phyloP scores from a whole-genome alignment of 2,113 vertebrate species.

The Xenopus borealis region DNA sequence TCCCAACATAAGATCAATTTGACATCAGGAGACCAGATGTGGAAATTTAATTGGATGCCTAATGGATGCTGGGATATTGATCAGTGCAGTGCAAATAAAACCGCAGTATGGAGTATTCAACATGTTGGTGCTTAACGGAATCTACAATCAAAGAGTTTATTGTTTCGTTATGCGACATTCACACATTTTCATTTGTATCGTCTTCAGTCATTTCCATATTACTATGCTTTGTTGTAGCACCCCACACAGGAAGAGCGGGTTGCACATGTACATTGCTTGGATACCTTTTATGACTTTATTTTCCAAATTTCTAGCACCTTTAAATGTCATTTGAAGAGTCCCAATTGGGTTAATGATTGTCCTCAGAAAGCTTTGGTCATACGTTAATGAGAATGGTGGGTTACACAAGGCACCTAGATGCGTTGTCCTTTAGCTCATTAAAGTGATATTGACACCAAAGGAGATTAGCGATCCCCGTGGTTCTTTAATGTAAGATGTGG shows the following conservation, averaged over 20 bases:
- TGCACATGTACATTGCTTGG: conserved; percentile 31
- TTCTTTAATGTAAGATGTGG: too few relatives aligned
- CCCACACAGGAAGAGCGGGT: conserved; percentile 14
- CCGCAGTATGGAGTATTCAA: conserved; percentile 16
- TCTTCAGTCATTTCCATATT: conserved; percentile 16
- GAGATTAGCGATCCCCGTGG: too few relatives aligned
- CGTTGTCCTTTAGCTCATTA: too few relatives aligned
- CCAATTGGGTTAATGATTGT: not conserved
- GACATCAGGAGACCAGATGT: not conserved
- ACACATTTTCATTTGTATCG: not conserved
- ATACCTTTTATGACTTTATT: conserved; percentile 10
- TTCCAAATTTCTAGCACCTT: not conserved
- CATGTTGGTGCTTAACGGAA: conserved; percentile 20
- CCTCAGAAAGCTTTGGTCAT: too few relatives aligned
- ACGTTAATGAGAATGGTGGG: too few relatives aligned
- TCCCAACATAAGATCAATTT: not conserved
- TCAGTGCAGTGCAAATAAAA: conserved; percentile 6
- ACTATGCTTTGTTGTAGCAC: conserved; percentile 17
- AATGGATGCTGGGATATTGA: not conserved
- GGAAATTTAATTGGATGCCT: not conserved
- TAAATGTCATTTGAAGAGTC: not conserved
- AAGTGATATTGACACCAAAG: too few relatives aligned
- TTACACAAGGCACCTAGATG: too few relatives aligned
- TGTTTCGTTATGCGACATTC: conserved; percentile 1
- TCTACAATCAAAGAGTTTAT: conserved; percentile 6